These are phyloP conservation scores for Drosophila atripex DNA, from an alignment of 2,888 invertebrate genomes.

Conservation along the genomic window DNA sequence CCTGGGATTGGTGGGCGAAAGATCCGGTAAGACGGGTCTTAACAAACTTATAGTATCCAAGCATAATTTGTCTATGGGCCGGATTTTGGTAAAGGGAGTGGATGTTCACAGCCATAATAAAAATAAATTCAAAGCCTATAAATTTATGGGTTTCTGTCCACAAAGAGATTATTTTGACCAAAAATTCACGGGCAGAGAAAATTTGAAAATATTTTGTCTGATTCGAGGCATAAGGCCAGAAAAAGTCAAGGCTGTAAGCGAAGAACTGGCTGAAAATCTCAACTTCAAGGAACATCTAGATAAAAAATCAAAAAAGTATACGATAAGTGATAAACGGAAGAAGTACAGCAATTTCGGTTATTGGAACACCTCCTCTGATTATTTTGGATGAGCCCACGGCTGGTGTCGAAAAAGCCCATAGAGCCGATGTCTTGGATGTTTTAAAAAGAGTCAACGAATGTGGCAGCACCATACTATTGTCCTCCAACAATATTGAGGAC, in stretches of 20 bases:
- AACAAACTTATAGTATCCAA: conserved; percentile 19
- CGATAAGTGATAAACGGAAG: conserved; percentile 26
- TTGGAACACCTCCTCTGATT: conserved; percentile 28
- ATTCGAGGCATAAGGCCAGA: conserved; percentile 9
- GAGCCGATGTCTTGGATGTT: conserved; percentile 19
- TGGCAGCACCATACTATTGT: conserved; percentile 28
- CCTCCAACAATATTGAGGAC: conserved; percentile 33
- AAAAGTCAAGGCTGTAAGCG: neutral
- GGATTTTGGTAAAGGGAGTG: conserved; percentile 17
- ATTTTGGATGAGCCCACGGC: conserved; percentile 28
- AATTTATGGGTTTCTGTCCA: conserved; percentile 25
- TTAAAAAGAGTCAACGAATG: conserved; percentile 25
- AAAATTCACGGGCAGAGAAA: conserved; percentile 22
- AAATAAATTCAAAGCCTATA: conserved; percentile 11
- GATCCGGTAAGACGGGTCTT: conserved; percentile 28
- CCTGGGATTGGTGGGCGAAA: conserved; percentile 27
- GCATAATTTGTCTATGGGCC: conserved; percentile 2
- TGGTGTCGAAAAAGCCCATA: conserved; percentile 27
- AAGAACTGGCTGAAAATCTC: conserved; percentile 17
- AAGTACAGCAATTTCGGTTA: conserved; percentile 21
- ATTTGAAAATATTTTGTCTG: conserved; percentile 21
- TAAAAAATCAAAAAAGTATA: conserved; percentile 6
- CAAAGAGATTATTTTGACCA: conserved; percentile 16
- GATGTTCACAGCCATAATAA: conserved; percentile 1
- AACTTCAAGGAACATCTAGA: conserved; percentile 14